phyloP scores from a whole-genome alignment of 2,888 invertebrate species.

The Cyclophora punctaria region DNA sequence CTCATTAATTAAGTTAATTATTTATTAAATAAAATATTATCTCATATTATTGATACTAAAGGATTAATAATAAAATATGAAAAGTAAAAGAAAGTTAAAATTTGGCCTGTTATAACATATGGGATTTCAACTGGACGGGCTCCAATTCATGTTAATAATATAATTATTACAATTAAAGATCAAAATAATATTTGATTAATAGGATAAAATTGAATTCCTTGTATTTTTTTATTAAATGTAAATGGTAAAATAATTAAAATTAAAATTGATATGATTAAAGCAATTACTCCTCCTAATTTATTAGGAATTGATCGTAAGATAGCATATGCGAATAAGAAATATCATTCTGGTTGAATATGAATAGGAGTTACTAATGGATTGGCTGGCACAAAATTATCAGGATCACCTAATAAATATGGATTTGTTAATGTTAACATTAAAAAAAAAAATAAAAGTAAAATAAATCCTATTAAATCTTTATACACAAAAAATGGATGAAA shows the following conservation, averaged over 20 bases:
- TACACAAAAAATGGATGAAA: conserved; percentile 80
- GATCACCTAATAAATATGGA: conserved; percentile 79
- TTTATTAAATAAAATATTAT: conserved; percentile 60
- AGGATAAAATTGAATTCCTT: conserved; percentile 77
- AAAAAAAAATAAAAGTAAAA: conserved; percentile 72
- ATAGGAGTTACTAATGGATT: conserved; percentile 80
- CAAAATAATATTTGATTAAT: conserved; percentile 78
- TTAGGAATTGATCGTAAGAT: conserved; percentile 87
- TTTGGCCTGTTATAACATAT: conserved; percentile 77
- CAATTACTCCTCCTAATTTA: conserved; percentile 85
- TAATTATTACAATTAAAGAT: conserved; percentile 67
- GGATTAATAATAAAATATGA: conserved; percentile 73
- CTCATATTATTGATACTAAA: conserved; percentile 68
- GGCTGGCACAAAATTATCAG: conserved; percentile 84
- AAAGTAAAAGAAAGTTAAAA: conserved; percentile 76
- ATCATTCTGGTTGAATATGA: conserved; percentile 90
- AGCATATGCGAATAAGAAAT: conserved; percentile 88
- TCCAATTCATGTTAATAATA: conserved; percentile 83
- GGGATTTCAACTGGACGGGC: conserved; percentile 80
- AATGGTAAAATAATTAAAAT: conserved; percentile 79
- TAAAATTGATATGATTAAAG: conserved; percentile 78
- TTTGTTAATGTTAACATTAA: conserved; percentile 65
- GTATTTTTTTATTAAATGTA: conserved; percentile 71
- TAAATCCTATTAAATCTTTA: conserved; percentile 78
- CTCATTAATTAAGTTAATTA: conserved; percentile 69